A percentile compares a stretch with the other conserved stretches of the same genome.
phyloP scores from a whole-genome alignment of 2,113 vertebrate genomes.

The Neogobius melanostomus region DNA sequence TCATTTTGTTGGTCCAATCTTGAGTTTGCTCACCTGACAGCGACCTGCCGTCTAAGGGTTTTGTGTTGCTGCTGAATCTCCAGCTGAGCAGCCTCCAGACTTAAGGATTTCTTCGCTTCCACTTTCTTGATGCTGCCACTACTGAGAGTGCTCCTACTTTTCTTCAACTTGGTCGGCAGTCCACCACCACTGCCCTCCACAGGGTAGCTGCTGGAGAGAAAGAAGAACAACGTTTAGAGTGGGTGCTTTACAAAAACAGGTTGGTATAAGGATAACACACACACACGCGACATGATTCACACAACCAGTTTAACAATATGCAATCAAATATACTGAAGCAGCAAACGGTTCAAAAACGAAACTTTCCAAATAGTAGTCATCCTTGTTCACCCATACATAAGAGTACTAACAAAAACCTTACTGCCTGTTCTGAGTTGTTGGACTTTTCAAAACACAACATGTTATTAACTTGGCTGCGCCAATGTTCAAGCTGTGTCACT shows the following conservation, averaged over 20 bases:
- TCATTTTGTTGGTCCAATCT: not conserved
- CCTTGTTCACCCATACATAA: not conserved
- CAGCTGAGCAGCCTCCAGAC: conserved; percentile 76
- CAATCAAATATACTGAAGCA: not conserved
- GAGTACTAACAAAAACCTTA: too few species aligned
- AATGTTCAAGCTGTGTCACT: not conserved
- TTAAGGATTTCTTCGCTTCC: conserved; percentile 74
- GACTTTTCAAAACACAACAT: not conserved
- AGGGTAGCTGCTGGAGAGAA: conserved; percentile 63
- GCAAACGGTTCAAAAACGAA: not conserved
- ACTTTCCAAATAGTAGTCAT: too few species aligned
- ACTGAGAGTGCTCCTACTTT: conserved; percentile 55
- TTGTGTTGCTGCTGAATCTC: conserved; percentile 58
- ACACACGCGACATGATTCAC: not conserved
- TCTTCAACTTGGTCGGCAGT: conserved; percentile 68
- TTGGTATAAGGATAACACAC: too few species aligned
- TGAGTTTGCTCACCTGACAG: conserved; percentile 50
- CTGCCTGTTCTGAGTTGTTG: not conserved
- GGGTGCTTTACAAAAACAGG: not conserved
- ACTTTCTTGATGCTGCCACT: conserved; percentile 59
- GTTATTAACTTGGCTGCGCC: conserved; percentile 8
- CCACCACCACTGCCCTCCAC: conserved; percentile 66
- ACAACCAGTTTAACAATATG: not conserved
- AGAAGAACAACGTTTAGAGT: not conserved
- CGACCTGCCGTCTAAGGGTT: conserved; percentile 44